phyloP scores from a whole-genome alignment of 1,140 invertebrate species.

The Parasteatoda tepidariorum region DNA sequence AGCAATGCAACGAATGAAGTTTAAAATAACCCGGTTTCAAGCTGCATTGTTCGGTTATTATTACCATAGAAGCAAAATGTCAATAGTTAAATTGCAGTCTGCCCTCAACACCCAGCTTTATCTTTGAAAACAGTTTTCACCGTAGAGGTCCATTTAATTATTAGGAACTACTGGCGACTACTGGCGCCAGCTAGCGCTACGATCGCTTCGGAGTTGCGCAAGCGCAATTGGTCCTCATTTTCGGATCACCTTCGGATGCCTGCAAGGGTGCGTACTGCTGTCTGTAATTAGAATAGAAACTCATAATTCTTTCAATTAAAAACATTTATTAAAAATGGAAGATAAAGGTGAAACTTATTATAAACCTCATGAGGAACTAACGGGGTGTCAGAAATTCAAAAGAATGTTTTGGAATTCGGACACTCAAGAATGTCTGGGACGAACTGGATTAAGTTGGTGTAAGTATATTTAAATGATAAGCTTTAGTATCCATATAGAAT shows the following conservation, averaged over 20 bases:
- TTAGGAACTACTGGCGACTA: no score
- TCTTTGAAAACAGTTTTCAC: no score
- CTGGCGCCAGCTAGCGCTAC: slow-evolving; percentile 13
- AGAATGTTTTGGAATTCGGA: slow-evolving; percentile 89
- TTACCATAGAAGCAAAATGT: no score
- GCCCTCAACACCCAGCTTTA: not conserved
- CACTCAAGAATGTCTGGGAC: slow-evolving; percentile 86
- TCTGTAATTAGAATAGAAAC: slow-evolving; percentile 12
- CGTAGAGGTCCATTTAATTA: no score
- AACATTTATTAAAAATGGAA: slow-evolving; percentile 47
- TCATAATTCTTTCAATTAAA: slow-evolving; percentile 37
- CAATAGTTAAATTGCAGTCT: no score
- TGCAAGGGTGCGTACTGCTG: slow-evolving; percentile 39
- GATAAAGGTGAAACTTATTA: slow-evolving; percentile 50
- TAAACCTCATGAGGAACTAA: slow-evolving; percentile 39
- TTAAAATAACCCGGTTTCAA: no score
- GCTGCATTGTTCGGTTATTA: no score
- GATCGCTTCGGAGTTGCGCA: slow-evolving; percentile 26
- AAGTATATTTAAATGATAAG: no score
- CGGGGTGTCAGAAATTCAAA: slow-evolving; percentile 84
- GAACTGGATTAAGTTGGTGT: slow-evolving; percentile 91
- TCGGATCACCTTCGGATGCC: slow-evolving; percentile 39
- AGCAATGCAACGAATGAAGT: no score
- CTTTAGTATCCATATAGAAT: not conserved
- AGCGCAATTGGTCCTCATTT: slow-evolving; percentile 13